These are phyloP conservation scores for Stichodactyla helianthus DNA, from an alignment of 64 coral and sea anemone species.

Conservation along the genomic window DNA sequence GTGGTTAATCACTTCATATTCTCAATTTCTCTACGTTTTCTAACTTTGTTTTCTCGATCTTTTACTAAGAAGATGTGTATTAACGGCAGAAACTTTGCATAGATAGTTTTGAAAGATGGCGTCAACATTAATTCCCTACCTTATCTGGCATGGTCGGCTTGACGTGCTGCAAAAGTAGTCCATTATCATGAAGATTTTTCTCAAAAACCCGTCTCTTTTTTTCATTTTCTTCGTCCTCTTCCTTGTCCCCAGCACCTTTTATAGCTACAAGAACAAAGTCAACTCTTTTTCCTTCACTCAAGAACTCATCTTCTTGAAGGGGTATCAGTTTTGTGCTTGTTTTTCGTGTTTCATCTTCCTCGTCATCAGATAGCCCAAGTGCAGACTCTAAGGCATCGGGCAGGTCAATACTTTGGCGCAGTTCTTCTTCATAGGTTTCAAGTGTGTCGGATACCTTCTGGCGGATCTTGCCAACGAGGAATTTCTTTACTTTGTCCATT, in stretches of 20 bases:
- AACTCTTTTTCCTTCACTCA: constrained; percentile 11
- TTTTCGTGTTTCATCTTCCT: background rate
- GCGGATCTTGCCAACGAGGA: background rate
- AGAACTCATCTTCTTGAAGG: background rate
- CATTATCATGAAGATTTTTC: constrained; percentile 4
- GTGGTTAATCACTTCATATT: too few species aligned
- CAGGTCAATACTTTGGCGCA: background rate
- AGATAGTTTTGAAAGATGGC: too few species aligned
- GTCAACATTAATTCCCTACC: background rate
- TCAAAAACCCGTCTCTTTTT: constrained; percentile 20
- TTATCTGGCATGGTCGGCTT: constrained; percentile 19
- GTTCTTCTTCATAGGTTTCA: background rate
- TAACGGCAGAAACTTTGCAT: too few species aligned
- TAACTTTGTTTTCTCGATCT: too few species aligned
- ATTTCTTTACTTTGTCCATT: background rate
- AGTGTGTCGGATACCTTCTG: background rate
- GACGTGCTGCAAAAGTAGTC: constrained; percentile 21
- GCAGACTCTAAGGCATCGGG: background rate
- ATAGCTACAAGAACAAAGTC: constrained; percentile 11
- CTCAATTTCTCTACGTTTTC: too few species aligned
- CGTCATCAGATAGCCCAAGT: background rate
- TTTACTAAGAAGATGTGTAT: too few species aligned
- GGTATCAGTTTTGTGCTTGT: background rate
- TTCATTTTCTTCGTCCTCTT: constrained; percentile 16
- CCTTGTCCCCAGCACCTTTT: background rate